Conservation (phyloP, 1,140 invertebrate genomes). For the Latrodectus geometricus region DNA sequence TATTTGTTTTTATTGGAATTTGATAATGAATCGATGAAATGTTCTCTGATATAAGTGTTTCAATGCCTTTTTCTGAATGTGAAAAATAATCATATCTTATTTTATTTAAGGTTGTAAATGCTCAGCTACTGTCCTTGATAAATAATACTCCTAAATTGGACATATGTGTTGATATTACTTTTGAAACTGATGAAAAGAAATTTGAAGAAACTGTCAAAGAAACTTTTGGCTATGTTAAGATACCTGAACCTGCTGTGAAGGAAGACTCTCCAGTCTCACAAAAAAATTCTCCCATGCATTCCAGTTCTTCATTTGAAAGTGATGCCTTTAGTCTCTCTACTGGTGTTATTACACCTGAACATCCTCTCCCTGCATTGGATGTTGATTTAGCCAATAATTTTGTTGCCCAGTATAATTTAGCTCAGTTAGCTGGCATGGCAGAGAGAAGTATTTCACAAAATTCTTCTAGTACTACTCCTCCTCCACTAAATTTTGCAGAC, state of each 20-base stretch:
- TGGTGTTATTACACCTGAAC: slow-evolving; percentile 69
- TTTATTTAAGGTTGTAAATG: slow-evolving; percentile 74
- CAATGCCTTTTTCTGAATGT: no score
- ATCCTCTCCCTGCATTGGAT: slow-evolving; percentile 56
- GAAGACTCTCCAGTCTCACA: slow-evolving; percentile 34
- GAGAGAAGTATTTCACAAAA: slow-evolving; percentile 67
- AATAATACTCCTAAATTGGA: slow-evolving; percentile 84
- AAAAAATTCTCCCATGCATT: slow-evolving; percentile 67
- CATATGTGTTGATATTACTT: slow-evolving; percentile 81
- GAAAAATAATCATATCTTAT: no score
- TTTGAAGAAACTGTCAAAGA: slow-evolving; percentile 78
- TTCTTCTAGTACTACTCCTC: slow-evolving; percentile 66
- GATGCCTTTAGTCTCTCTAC: slow-evolving; percentile 68
- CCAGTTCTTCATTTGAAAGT: slow-evolving; percentile 68
- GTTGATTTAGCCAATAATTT: slow-evolving; percentile 62
- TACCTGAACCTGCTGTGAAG: slow-evolving; percentile 32
- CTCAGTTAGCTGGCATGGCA: slow-evolving; percentile 62
- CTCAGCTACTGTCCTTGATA: slow-evolving; percentile 81
- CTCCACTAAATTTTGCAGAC: slow-evolving; percentile 63
- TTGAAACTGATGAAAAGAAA: slow-evolving; percentile 82
- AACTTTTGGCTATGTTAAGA: slow-evolving; percentile 67
- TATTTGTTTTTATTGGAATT: no score
- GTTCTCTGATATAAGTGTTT: no score
- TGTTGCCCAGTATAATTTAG: slow-evolving; percentile 63
- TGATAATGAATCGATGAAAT: no score